Base-by-base conservation (phyloP, 2,797 vertebrate genomes). In the Rhynchonycteris naso region DNA sequence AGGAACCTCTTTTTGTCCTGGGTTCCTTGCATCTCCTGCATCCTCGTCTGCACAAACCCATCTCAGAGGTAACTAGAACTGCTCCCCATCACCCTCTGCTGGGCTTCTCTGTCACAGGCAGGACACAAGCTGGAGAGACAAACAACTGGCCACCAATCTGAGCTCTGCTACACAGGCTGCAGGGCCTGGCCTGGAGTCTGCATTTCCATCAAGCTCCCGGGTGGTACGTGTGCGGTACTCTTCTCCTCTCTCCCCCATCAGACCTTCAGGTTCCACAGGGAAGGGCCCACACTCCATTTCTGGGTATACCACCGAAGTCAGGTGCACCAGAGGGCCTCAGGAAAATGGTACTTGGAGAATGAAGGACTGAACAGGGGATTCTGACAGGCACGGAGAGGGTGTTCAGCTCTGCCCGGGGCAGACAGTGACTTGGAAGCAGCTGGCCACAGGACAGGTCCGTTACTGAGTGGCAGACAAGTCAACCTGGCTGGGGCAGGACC, bases 51-150 rank as follows among this genome's bases (percentile, higher is more conserved):
- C 2, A 1, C 0, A 0, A 72, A 66, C 33, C 65, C 4, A 7
- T 80, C 28, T 79, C 0, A 1, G 58, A 38, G 12, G 28, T 38
- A 79, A 90, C 58, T 33, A 5, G 33, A 56, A n/a, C 74, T 47
- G 26, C 50, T 50, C 71, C 75, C 54, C 47, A 38, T 19, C 71
- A 81, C 8, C 63, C 59, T 66, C 28, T 30, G 19, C 43, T 12
- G n/a, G 54, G 63, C 16, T 76, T 63, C 86, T 90, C 66, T 78
- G 26, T 59, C 30, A 33, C 24, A 93, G 87, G 69, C 50, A 59
- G 50, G n/a, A 71, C 30, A 75, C 54, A 33, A 72, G n/a, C 38
- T 69, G 26, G 11, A 28, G 56, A 92, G 71, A 95, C 30, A 78
- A 72, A 56, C 75, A 79, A 24, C 18, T 47, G 38, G 85, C 38